Percentiles rank a stretch among this genome's conserved stretches.
These are phyloP conservation scores for Siniperca scherzeri DNA, from an alignment of 2,797 vertebrate species.

Conservation along the genomic window DNA sequence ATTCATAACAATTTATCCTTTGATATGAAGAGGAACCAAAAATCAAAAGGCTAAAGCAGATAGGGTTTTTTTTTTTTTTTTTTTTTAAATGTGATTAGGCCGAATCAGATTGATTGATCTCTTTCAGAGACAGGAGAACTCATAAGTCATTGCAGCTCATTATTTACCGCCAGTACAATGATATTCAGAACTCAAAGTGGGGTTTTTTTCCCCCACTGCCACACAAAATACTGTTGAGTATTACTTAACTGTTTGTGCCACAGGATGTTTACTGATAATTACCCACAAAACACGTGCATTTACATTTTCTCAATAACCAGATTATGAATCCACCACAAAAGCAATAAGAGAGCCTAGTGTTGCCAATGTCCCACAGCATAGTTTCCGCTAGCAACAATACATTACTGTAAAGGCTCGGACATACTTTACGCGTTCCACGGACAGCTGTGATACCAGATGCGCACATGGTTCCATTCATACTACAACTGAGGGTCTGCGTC, in stretches of 20 bases:
- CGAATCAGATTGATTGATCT: constrained; percentile 10
- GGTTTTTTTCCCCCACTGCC: neutral
- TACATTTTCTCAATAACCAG: neutral
- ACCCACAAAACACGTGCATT: neutral
- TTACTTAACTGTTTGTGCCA: neutral
- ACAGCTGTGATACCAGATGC: too few relatives aligned
- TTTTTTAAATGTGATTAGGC: constrained; percentile 2
- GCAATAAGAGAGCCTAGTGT: neutral
- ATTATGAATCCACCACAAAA: neutral
- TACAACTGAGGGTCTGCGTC: too few relatives aligned
- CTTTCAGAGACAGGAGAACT: neutral
- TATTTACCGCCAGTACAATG: neutral
- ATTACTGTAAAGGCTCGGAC: neutral
- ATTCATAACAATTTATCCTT: neutral
- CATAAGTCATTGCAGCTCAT: constrained; percentile 1
- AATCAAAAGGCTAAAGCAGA: constrained; percentile 26
- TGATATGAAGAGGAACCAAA: constrained; percentile 12
- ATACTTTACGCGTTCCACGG: too few relatives aligned
- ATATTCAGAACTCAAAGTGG: neutral
- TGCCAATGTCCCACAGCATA: neutral
- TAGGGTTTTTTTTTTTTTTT: neutral
- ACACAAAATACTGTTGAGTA: neutral
- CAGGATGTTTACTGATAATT: neutral
- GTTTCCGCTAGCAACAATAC: neutral
- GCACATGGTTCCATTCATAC: too few relatives aligned